Evolutionary conservation across 2,888 invertebrate genomes (phyloP), one percentile per base, ranked within the genome.

Genomic region (Tetragonula carbonaria): DNA sequence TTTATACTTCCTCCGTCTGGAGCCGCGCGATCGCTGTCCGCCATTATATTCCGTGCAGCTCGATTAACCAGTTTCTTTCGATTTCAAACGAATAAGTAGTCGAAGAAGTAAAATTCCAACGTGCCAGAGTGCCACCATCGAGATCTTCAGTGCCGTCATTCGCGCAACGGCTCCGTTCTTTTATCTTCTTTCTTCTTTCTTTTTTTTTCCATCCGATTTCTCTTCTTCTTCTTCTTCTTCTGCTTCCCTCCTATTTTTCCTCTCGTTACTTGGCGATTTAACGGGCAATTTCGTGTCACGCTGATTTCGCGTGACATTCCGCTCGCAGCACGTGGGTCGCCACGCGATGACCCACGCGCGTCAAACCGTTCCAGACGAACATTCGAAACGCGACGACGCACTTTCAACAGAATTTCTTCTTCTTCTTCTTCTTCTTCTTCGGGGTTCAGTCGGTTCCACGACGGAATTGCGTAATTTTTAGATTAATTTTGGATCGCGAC

Each of bases 401-500:
- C 5, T 14, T n/a, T 5, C 57, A 14, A 59, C 14, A 59, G 57
- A 59, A n/a, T n/a, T n/a, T 57, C 28, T n/a, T 57, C 28, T 5
- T 23, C 59, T 59, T 23, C 59, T 59, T 23, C 59, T 59, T 45
- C 28, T 23, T 21, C 45, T 28, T 28, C 28, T 23, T 73, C 13
- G 16, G n/a, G 28, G 8, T 45, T 45, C 51, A 5, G 59, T 33
- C 45, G 45, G 45, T 11, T 45, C 45, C 45, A 45, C 45, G 45
- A 45, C 45, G 45, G 8, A 8, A 8, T 82, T 82, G 63, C 82
- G 72, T 75, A 82, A 82, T 82, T 67, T 55, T 23, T 33, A 13
- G 82, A 75, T 82, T 81, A 82, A 82, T 81, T 82, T 72, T 75
- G 62, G 71, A 71, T 80, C 81, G 66, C 16, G n/a, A 21, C 13